Base-by-base conservation (phyloP, 2,888 invertebrate species). In the Nysson spinosus region DNA sequence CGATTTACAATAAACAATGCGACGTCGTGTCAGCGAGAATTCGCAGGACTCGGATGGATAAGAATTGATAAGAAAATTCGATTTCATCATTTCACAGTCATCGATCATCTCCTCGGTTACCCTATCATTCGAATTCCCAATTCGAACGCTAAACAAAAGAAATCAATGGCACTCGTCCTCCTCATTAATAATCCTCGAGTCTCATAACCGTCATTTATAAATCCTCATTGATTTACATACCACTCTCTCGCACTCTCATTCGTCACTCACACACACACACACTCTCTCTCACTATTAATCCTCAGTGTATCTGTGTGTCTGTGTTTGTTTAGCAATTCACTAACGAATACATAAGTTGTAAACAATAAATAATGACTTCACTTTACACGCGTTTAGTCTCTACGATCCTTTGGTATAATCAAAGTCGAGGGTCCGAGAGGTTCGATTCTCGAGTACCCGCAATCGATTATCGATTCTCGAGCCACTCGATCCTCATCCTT, bases 341-440 rank as follows among this genome's bases (percentile, higher is more conserved):
- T 77, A 75, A 77, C 68, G 74, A 69, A 76, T 72, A 74, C 69
- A 60, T 72, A 77, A 76, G 76, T 73, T n/a, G 76, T 69, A 73
- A 82, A 81, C 78, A 78, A 80, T 79, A 81, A 82, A 82, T 82
- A 79, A 80, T 82, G 64, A n/a, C n/a, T n/a, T n/a, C 24, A 69
- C 71, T 77, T 77, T 78, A 72, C 58, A 71, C 75, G 71, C 67
- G 56, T 56, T 51, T 50, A 62, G 46, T 44, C n/a, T 44, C 56
- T 61, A 79, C 75, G 74, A 75, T 78, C 79, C 78, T 80, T 83
- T 81, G 82, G 81, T 81, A 79, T 78, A n/a, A n/a, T n/a, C n/a
- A n/a, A n/a, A n/a, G n/a, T n/a, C n/a, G n/a, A n/a, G n/a, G n/a
- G n/a, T n/a, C n/a, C n/a, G n/a, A n/a, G n/a, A n/a, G n/a, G n/a